Base-by-base conservation (phyloP, 2,113 vertebrate genomes). In the Peromyscus maniculatus region DNA sequence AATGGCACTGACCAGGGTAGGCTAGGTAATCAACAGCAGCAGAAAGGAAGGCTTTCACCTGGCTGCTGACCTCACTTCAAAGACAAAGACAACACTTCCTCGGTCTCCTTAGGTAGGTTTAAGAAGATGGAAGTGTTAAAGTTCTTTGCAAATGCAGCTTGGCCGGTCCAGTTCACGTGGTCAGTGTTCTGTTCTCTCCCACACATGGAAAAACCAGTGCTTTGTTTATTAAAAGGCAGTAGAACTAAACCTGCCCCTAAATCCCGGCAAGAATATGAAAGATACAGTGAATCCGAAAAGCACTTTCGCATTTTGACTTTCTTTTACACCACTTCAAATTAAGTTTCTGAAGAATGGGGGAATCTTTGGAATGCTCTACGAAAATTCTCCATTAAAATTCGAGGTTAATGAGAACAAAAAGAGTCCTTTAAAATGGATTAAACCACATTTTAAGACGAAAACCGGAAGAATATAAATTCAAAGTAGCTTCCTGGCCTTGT, bases 381-480 rank as follows among this genome's bases (percentile, higher is more conserved):
- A 94, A 96, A 94, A 94, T 66, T 94, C 74, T 69, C 66, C 49
- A 92, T 89, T 49, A 91, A 83, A 91, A 80, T 62, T 77, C 16
- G 66, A 71, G 77, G 57, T 84, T 96, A 95, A 89, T 88, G 26
- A 74, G 36, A 91, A 95, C 52, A 46, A 77, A 74, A 90, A 62
- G 84, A 67, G 72, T 57, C 31, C 89, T 91, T 59, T 52, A 89
- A 86, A 91, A 77, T 91, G 87, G 87, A 89, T 74, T 86, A 92
- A 91, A 89, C 78, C 39, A 83, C 86, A 93, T 95, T 93, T 94
- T 69, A 59, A 96, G 66, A 77, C 95, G 89, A 96, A 88, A 96
- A 88, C 57, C 7, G 0, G 91, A 87, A 78, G 72, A 84, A 79
- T 80, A 88, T 67, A 96, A 92, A 96, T 90, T 86, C 16, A 46